Evolutionary conservation across 2,888 invertebrate species (phyloP), one percentile per base, ranked within the genome.

Genomic region (Nomada flava): DNA sequence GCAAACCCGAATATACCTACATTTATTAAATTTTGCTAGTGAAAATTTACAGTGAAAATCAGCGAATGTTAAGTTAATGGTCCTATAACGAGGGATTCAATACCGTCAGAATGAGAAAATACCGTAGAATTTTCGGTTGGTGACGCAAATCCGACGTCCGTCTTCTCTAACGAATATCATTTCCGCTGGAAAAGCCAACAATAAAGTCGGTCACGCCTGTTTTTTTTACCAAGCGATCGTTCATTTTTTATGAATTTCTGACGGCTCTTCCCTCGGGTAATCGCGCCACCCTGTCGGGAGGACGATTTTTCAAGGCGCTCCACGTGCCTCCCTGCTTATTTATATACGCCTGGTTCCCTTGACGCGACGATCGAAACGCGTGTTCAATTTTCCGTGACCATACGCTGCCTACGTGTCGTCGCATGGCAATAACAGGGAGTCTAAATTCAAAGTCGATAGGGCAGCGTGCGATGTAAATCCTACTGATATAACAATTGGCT

Each of bases 291-390:
- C 52, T 62, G 55, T 65, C 65, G 42, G 68, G 36, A 26, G 29
- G 68, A 50, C 70, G 60, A 81, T 78, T 81, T 78, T 70, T 81
- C 81, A 81, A 52, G 50, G 50, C 23, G 55, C 23, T 26, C 55
- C 62, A 62, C 75, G 63, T 64, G 82, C 64, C 73, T 47, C 60
- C 23, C 52, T 15, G 26, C 50, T 78, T 79, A 85, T 85, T 85
- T 85, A 85, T 78, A 68, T 76, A 68, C 77, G 70, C 55, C 71
- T 53, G 2, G 0, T 67, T 52, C 72, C 73, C 69, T 79, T 84
- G 84, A 79, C 79, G 74, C 69, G 73, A 74, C 79, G 82, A 80
- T 84, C 76, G 79, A 84, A 84, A 76, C 79, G 74, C 55, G 79
- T 53, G 47, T 62, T 76, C 84, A 80, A 86, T 86, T 85, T 86